Conservation (phyloP, 2,113 vertebrate genomes). For the Vanacampus margaritifer region DNA sequence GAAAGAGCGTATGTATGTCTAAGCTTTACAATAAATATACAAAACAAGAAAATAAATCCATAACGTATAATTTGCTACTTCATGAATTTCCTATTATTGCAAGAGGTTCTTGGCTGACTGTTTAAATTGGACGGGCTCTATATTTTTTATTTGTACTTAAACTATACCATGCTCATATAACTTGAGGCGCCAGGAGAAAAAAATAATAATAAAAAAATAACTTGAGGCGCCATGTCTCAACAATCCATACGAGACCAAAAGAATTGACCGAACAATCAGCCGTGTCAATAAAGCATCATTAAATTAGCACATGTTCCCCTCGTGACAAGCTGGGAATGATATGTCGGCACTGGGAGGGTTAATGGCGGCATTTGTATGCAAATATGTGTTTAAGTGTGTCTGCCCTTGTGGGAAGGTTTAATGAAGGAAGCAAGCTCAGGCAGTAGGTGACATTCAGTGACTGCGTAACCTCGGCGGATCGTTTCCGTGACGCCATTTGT, state of each 20-base stretch:
- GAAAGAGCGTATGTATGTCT: too few relatives aligned
- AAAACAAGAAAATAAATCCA: too few relatives aligned
- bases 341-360: slow-evolving; percentile 63
- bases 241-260: slow-evolving; percentile 37
- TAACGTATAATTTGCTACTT: too few relatives aligned
- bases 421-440: slow-evolving; percentile 56
- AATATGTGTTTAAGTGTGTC: slow-evolving; percentile 70
- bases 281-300: slow-evolving; percentile 56
- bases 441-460: slow-evolving; percentile 63
- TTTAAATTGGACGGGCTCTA: neutral
- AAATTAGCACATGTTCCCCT: slow-evolving; percentile 52
- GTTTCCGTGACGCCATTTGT: slow-evolving; percentile 63
- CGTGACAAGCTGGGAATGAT: slow-evolving; percentile 30
- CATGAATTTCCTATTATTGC: too few relatives aligned
- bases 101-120: neutral
- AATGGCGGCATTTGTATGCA: slow-evolving; percentile 69
- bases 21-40: too few relatives aligned
- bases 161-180: neutral
- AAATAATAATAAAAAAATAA: too few relatives aligned
- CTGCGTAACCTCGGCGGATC: slow-evolving; percentile 55
- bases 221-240: slow-evolving; percentile 12
- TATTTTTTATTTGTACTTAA: neutral
- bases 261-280: slow-evolving; percentile 32
- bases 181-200: slow-evolving; percentile 12
- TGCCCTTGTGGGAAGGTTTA: slow-evolving; percentile 59